A percentile compares a stretch with the other conserved stretches of the same genome.
Evolutionary conservation across 2,113 vertebrate genomes (phyloP).

Genomic region (Romanogobio albipinnatus): DNA sequence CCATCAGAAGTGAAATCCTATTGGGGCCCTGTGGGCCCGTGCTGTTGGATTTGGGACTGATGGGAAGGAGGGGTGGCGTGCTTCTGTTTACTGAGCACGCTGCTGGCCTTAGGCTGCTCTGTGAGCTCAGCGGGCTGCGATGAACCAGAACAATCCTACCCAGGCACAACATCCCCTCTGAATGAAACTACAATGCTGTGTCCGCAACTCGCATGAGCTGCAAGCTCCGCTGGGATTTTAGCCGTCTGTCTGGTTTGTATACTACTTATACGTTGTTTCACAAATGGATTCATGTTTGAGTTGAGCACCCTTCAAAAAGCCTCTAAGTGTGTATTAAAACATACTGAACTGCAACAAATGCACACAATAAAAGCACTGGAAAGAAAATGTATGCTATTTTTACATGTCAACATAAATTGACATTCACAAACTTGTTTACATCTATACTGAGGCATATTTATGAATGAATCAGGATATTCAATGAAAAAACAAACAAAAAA

Average conservation of each 20-base stretch:
- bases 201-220: constrained; percentile 64
- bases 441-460: background rate
- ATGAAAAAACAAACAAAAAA: background rate
- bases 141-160: constrained; percentile 74
- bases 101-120: constrained; percentile 65
- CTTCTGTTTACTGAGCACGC: constrained; percentile 64
- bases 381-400: background rate
- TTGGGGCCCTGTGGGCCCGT: constrained; percentile 56
- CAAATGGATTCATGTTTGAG: constrained; percentile 43
- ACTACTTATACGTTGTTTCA: constrained; percentile 28
- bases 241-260: constrained; percentile 53
- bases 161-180: constrained; percentile 63
- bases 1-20: constrained; percentile 41
- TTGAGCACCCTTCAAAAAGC: constrained; percentile 2
- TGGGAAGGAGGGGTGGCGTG: constrained; percentile 48
- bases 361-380: background rate
- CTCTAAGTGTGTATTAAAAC: background rate
- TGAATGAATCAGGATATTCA: constrained; percentile 1
- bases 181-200: constrained; percentile 74
- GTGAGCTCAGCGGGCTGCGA: constrained; percentile 72
- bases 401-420: background rate
- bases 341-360: background rate
- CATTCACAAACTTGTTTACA: background rate
- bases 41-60: constrained; percentile 72
- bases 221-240: constrained; percentile 64